phyloP scores from a whole-genome alignment of 2,888 invertebrate genomes.

The Eristalis intricaria region DNA sequence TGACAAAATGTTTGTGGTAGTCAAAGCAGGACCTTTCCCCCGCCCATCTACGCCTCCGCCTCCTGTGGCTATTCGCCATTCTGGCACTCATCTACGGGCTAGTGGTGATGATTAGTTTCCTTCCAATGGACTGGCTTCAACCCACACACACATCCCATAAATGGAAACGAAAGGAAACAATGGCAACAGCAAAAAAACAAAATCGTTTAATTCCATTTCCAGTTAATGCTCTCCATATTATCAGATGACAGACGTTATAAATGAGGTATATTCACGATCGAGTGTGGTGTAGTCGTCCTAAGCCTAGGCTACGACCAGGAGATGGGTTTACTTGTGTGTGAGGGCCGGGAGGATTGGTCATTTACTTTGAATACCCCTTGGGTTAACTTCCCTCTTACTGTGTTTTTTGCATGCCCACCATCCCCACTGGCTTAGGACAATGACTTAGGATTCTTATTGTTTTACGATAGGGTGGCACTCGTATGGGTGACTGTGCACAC shows the following conservation, averaged over 20 bases:
- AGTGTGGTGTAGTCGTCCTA: conserved; percentile 27
- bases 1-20: conserved; percentile 38
- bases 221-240: conserved; percentile 66
- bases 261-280: conserved; percentile 65
- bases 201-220: conserved; percentile 69
- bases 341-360: conserved; percentile 19
- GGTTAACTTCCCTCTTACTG: not conserved
- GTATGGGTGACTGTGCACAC: conserved; percentile 1
- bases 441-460: conserved; percentile 16
- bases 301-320: conserved; percentile 5
- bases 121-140: conserved; percentile 2
- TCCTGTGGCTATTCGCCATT: not conserved
- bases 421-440: not conserved
- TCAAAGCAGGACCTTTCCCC: not conserved
- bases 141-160: not conserved
- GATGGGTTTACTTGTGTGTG: not conserved
- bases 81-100: not conserved
- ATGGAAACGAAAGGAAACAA: conserved; percentile 3
- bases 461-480: conserved; percentile 8
- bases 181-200: conserved; percentile 11
- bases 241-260: conserved; percentile 69
- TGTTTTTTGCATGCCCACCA: not conserved
- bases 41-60: not conserved
- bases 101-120: conserved; percentile 48
- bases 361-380: conserved; percentile 48